phyloP scores from a whole-genome alignment of 2,797 vertebrate genomes.

The Odontamblyopus rebecca region DNA sequence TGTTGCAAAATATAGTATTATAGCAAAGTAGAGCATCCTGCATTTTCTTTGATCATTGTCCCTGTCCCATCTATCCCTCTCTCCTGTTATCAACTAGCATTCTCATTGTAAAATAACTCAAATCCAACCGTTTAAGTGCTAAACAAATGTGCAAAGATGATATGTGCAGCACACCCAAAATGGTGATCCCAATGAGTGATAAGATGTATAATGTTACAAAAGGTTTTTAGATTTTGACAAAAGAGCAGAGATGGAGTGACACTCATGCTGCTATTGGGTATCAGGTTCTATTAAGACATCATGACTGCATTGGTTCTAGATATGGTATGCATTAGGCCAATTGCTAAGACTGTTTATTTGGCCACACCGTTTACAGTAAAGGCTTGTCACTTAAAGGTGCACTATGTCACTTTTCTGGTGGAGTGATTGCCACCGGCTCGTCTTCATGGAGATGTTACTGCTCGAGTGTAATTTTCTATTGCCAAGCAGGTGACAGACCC shows the following conservation, averaged over 20 bases:
- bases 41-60: not conserved
- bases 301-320: not conserved
- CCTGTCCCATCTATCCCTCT: not conserved
- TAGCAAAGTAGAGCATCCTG: not conserved
- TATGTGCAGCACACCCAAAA: not conserved
- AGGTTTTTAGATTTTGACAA: not conserved
- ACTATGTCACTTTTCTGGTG: too few species aligned
- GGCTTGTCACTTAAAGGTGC: not conserved
- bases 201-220: slow-evolving; percentile 5
- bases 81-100: not conserved
- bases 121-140: not conserved
- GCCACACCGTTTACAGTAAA: not conserved
- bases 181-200: not conserved
- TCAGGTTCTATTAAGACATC: not conserved
- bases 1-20: not conserved
- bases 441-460: too few species aligned
- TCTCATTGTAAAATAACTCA: not conserved
- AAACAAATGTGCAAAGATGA: not conserved
- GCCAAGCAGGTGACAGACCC: too few species aligned
- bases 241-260: not conserved
- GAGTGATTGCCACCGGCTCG: too few species aligned
- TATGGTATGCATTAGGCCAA: not conserved
- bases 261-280: not conserved
- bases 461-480: not conserved
- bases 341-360: not conserved